These are phyloP conservation scores for Epirrhoe alternata DNA, from an alignment of 2,888 invertebrate species.

Conservation along the genomic window DNA sequence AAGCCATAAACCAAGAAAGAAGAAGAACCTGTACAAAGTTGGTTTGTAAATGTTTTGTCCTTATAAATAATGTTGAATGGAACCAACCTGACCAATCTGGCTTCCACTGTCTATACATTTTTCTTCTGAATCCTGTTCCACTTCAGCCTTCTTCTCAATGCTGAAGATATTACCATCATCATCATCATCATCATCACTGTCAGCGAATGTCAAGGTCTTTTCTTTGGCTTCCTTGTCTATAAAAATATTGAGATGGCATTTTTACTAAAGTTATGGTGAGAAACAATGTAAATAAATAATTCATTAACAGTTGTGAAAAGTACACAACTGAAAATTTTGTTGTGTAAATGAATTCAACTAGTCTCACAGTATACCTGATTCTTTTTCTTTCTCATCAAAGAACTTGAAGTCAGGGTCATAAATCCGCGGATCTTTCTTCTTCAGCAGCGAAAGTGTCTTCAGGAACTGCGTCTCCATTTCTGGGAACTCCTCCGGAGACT, in stretches of 20 bases:
- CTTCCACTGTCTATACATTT: conserved; percentile 11
- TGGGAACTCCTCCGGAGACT: conserved; percentile 83
- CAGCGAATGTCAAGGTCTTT: conserved; percentile 74
- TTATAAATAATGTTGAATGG: neutral
- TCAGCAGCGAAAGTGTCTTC: conserved; percentile 93
- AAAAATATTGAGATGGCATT: conserved; percentile 33
- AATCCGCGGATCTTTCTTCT: conserved; percentile 95
- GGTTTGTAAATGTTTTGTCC: too few species aligned
- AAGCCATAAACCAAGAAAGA: too few species aligned
- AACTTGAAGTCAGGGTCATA: conserved; percentile 91
- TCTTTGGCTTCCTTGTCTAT: conserved; percentile 62
- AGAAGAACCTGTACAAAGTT: too few species aligned
- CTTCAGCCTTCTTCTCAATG: conserved; percentile 74
- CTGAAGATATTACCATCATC: conserved; percentile 72
- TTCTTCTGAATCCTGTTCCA: conserved; percentile 31
- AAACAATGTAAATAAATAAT: too few species aligned
- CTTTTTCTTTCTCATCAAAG: conserved; percentile 85
- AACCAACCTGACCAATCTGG: conserved; percentile 41
- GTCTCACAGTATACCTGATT: conserved; percentile 54
- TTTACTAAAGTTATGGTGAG: too few species aligned
- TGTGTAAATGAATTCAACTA: too few species aligned
- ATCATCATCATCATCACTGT: conserved; percentile 73
- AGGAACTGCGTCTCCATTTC: conserved; percentile 94
- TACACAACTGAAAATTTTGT: too few species aligned
- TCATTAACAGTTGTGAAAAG: too few species aligned